Evolutionary conservation across 35 echinoderm and acorn worm genomes (phyloP).

Genomic region (Apostichopus japonicus): DNA sequence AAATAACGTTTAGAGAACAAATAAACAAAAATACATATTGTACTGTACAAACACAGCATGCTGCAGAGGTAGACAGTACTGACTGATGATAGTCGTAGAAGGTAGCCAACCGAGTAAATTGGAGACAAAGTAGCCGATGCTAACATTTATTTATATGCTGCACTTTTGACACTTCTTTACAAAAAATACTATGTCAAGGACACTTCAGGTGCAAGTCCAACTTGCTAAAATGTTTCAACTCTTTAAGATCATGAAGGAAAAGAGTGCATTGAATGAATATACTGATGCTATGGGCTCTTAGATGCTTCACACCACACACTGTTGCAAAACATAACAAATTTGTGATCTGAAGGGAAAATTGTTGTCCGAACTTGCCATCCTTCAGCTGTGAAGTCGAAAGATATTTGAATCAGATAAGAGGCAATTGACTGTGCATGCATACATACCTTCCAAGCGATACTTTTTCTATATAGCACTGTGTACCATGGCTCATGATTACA

Average conservation of each 20-base stretch:
- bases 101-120: neutral
- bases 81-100: neutral
- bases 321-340: neutral
- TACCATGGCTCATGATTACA: too few relatives aligned
- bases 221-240: neutral
- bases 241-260: neutral
- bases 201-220: conserved; percentile 23
- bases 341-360: neutral
- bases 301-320: neutral
- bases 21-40: too few relatives aligned
- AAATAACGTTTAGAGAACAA: neutral
- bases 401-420: too few relatives aligned
- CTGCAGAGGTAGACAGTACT: neutral
- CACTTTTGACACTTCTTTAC: neutral
- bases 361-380: neutral
- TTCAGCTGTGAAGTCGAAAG: neutral
- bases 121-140: neutral
- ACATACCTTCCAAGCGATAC: too few relatives aligned
- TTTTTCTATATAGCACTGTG: too few relatives aligned
- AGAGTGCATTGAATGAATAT: neutral
- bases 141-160: neutral
- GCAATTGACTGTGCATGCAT: too few relatives aligned
- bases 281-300: neutral
- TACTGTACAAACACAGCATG: neutral
- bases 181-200: conserved; percentile 26